phyloP scores from a whole-genome alignment of 2,888 invertebrate species.

The Noctua janthe region DNA sequence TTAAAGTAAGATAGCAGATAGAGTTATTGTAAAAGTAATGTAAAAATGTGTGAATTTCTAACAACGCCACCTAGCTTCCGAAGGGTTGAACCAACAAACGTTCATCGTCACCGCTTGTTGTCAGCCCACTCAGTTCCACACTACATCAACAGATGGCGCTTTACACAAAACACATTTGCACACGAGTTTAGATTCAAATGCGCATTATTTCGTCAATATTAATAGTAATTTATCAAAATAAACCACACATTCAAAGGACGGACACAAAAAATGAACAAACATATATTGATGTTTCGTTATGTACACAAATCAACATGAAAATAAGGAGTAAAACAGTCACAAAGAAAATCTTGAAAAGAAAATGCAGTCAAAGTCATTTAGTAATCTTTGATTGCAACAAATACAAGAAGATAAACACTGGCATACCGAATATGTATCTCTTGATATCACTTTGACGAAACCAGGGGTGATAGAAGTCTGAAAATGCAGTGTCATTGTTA shows the following conservation, averaged over 20 bases:
- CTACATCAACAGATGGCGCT: constrained; percentile 69
- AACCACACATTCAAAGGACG: constrained; percentile 46
- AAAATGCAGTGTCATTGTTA: constrained; percentile 66
- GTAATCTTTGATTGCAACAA: constrained; percentile 51
- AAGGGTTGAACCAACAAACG: constrained; percentile 36
- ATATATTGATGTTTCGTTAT: constrained; percentile 5
- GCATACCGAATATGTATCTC: constrained; percentile 85
- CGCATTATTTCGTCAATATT: constrained; percentile 32
- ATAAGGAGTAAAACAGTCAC: background rate
- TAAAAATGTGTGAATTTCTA: background rate
- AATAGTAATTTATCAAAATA: constrained; percentile 24
- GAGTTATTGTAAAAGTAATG: background rate
- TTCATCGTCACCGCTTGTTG: background rate
- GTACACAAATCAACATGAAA: constrained; percentile 22
- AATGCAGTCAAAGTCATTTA: constrained; percentile 43
- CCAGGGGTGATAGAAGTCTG: constrained; percentile 83
- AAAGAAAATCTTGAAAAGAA: constrained; percentile 17
- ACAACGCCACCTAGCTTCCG: constrained; percentile 64
- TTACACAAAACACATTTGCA: constrained; percentile 6
- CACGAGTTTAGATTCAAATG: constrained; percentile 2
- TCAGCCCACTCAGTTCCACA: constrained; percentile 28
- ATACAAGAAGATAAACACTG: constrained; percentile 55
- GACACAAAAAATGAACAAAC: constrained; percentile 45
- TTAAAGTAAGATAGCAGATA: background rate
- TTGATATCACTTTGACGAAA: constrained; percentile 80